A percentile compares a stretch with the other conserved stretches of the same genome.
These are phyloP conservation scores for Cottus gobio DNA, from an alignment of 2,113 vertebrate genomes.

Conservation along the genomic window DNA sequence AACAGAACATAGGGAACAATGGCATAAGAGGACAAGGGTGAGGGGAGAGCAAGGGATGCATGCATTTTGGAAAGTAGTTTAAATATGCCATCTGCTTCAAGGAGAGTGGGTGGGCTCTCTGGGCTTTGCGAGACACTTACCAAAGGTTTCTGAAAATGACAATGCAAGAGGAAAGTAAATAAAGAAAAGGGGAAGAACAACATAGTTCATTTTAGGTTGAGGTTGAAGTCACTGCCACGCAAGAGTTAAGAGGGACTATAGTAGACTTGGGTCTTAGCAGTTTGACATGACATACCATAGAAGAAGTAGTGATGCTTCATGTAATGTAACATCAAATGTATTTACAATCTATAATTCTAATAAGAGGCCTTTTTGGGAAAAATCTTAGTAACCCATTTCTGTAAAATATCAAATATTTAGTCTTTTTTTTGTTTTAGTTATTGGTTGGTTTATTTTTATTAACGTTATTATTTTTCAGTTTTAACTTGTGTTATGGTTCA, in stretches of 20 bases:
- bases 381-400: not conserved
- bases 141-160: slow-evolving; percentile 96
- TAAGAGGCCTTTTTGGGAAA: not conserved
- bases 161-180: slow-evolving; percentile 79
- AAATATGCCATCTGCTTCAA: slow-evolving; percentile 88
- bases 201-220: slow-evolving; percentile 74
- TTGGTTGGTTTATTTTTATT: not conserved
- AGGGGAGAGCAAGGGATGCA: slow-evolving; percentile 76
- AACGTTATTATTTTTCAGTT: not conserved
- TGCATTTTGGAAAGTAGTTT: slow-evolving; percentile 88
- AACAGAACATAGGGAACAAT: slow-evolving; percentile 33
- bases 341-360: slow-evolving; percentile 24
- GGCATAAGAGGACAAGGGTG: slow-evolving; percentile 31
- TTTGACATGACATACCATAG: not conserved
- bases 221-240: slow-evolving; percentile 10
- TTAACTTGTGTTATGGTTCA: slow-evolving; percentile 41
- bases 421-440: slow-evolving; percentile 11
- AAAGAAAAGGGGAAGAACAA: slow-evolving; percentile 81
- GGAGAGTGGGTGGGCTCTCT: slow-evolving; percentile 84
- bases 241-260: slow-evolving; percentile 35
- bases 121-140: slow-evolving; percentile 89
- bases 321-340: not conserved
- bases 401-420: not conserved
- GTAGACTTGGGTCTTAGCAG: slow-evolving; percentile 21
- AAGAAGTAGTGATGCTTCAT: not conserved